Percentiles rank a stretch among this genome's conserved stretches.
Evolutionary conservation across 2,888 invertebrate genomes (phyloP).

Genomic region (Alcis repandata): DNA sequence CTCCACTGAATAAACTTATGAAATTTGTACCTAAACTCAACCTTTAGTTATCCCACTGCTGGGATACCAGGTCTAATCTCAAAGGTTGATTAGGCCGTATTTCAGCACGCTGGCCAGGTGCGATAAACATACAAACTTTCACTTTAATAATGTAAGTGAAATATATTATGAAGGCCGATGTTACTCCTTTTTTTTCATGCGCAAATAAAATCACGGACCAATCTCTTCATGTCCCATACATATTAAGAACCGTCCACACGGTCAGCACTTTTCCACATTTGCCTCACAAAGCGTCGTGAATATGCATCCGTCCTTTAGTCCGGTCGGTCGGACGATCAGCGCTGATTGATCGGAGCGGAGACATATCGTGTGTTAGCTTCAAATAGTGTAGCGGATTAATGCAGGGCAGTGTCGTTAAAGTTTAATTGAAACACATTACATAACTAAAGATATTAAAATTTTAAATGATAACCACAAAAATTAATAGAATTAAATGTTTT

Average conservation of each 20-base stretch:
- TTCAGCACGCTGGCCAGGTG: too few species aligned
- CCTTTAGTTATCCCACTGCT: too few species aligned
- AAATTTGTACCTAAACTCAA: too few species aligned
- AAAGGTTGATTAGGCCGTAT: too few species aligned
- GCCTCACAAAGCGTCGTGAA: constrained; percentile 46
- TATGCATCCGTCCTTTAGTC: constrained; percentile 38
- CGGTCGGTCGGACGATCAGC: constrained; percentile 12
- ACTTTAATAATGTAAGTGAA: too few species aligned
- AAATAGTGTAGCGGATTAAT: constrained; percentile 12
- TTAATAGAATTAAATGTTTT: too few species aligned
- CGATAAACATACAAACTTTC: too few species aligned
- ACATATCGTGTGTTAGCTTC: constrained; percentile 28
- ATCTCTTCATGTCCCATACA: constrained; percentile 3
- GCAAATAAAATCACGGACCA: constrained; percentile 9
- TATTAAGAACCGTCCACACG: constrained; percentile 21
- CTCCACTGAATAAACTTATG: too few species aligned
- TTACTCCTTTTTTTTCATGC: background rate
- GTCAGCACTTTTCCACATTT: constrained; percentile 39
- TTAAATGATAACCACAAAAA: too few species aligned
- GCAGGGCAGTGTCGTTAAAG: background rate
- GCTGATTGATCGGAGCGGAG: constrained; percentile 29
- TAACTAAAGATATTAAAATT: too few species aligned
- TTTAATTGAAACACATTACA: background rate
- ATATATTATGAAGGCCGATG: too few species aligned
- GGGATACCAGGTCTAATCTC: too few species aligned